Conservation (phyloP, 2,797 vertebrate species). For the Oryzias sinensis region DNA sequence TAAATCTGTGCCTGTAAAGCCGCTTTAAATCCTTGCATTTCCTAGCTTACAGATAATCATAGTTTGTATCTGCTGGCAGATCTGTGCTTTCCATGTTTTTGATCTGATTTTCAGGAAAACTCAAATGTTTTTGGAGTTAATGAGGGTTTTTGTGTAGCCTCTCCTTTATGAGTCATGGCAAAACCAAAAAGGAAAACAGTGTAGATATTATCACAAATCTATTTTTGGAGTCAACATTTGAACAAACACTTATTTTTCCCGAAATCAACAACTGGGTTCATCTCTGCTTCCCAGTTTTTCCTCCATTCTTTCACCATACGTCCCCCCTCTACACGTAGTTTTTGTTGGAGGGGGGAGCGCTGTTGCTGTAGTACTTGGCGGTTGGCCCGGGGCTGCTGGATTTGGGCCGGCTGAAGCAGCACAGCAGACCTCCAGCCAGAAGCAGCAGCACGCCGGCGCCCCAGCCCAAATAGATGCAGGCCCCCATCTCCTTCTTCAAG, state of each 20-base stretch:
- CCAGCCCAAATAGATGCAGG: slow-evolving; percentile 79
- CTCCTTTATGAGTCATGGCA: too few species aligned
- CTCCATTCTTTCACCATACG: slow-evolving; percentile 9
- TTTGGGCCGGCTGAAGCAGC: slow-evolving; percentile 74
- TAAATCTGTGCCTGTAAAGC: too few species aligned
- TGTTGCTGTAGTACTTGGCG: slow-evolving; percentile 74
- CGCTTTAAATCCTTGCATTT: too few species aligned
- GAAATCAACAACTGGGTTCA: slow-evolving; percentile 3
- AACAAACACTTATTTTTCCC: slow-evolving; percentile 24
- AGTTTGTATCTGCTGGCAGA: too few species aligned
- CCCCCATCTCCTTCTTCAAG: slow-evolving; percentile 70
- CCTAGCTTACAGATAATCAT: too few species aligned
- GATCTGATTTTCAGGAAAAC: too few species aligned
- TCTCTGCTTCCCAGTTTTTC: slow-evolving; percentile 3
- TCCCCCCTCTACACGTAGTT: slow-evolving; percentile 72
- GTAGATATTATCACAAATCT: too few species aligned
- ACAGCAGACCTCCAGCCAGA: slow-evolving; percentile 73
- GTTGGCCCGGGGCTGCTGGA: slow-evolving; percentile 1
- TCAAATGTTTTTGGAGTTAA: too few species aligned
- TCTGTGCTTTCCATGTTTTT: too few species aligned
- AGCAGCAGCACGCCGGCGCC: slow-evolving; percentile 68
- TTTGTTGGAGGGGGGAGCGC: slow-evolving; percentile 56
- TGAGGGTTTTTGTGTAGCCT: too few species aligned
- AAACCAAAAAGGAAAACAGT: too few species aligned
- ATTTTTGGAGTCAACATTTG: background rate